Evolutionary conservation across 1,140 invertebrate genomes (phyloP), one percentile per base, ranked within the genome.

Genomic region (Camponotus pennsylvanicus): DNA sequence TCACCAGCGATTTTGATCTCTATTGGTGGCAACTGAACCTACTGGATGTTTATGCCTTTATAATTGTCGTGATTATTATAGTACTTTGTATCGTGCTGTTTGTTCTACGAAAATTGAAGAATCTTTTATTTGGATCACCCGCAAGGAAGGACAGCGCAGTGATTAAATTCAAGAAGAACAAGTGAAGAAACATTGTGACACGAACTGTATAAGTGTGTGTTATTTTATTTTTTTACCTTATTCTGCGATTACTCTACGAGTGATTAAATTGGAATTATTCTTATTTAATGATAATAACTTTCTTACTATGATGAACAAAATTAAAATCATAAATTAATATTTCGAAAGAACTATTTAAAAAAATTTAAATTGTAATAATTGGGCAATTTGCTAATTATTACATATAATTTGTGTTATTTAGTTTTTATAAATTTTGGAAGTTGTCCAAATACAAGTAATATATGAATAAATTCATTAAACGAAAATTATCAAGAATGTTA

Each of bases 21-120:
- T 73, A 88, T 8, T 95, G 94, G 93, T 95, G 94, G 89, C 94
- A 96, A 88, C 34, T 7, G 1, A 1, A 40, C 0, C 37, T 90
- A 1, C 0, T 95, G 0, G 95, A 96, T 59, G n/a, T n/a, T n/a
- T n/a, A n/a, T n/a, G 91, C 63, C 27, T 89, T 93, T 21, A 15
- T 92, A 8, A 0, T 90, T 6, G 15, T 57, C 1, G 66, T 64
- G 3, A 0, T 86, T 3, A 32, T 69, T 0, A 0, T 69, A 0
- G 21, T 66, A 1, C 21, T 90, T 34, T 87, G 57, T 27, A 0
- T 85, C 2, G n/a, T 55, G 1, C 2, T 86, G 5, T 70, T 83
- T 18, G 27, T 91, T 37, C 32, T 84, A 8, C 5, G 61, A 34
- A 49, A 66, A 21, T 0, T 90, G 1, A 91, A 76, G 42, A 80